A percentile compares a stretch with the other conserved stretches of the same genome.
These are phyloP conservation scores for Sebastolobus alascanus DNA, from an alignment of 2,797 vertebrate genomes.

Conservation along the genomic window DNA sequence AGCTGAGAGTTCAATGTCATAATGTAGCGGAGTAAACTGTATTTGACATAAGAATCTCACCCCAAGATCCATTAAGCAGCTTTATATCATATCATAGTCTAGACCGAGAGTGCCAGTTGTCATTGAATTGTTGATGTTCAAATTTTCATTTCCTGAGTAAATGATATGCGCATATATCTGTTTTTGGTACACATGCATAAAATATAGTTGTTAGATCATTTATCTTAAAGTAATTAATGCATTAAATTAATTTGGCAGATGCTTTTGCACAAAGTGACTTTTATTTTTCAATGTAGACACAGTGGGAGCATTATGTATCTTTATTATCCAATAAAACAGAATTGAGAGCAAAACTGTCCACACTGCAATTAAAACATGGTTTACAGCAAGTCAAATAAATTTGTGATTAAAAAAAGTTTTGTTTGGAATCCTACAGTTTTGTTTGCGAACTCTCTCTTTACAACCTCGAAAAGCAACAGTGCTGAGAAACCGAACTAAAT, in stretches of 20 bases:
- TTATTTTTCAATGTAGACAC: not conserved
- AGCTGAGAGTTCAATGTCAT: not conserved
- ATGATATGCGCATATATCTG: not conserved
- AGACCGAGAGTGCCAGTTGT: no score
- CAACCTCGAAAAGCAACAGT: not conserved
- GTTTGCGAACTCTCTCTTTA: not conserved
- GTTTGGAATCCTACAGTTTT: not conserved
- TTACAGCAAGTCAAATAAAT: not conserved
- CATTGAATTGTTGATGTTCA: no score
- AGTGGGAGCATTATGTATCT: not conserved
- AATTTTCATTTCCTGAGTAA: not conserved
- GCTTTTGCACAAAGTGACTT: not conserved
- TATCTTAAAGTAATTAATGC: not conserved
- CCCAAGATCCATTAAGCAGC: not conserved
- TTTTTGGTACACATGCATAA: not conserved
- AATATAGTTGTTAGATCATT: not conserved
- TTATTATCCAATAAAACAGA: not conserved
- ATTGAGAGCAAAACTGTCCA: not conserved
- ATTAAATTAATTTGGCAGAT: not conserved
- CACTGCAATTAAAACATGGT: not conserved
- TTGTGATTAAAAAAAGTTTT: not conserved
- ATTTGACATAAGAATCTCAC: not conserved
- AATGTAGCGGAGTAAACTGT: not conserved
- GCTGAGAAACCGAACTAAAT: not conserved
- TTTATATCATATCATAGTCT: not conserved